A percentile compares a stretch with the other conserved stretches of the same genome.
Evolutionary conservation across 2,888 invertebrate species (phyloP).

Genomic region (Xanthia togata): DNA sequence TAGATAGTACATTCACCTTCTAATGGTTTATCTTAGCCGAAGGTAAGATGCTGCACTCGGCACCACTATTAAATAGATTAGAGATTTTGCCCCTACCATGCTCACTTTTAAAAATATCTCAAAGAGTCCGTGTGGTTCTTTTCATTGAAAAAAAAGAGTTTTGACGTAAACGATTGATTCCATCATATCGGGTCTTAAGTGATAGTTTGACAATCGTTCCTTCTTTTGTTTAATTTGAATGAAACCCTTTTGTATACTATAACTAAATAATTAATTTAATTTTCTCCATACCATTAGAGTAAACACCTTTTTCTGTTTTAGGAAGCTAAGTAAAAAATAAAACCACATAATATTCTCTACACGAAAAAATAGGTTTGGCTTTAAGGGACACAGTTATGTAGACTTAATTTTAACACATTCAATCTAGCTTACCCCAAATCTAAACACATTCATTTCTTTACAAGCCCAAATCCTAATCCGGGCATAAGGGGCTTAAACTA

Average conservation of each 20-base stretch:
- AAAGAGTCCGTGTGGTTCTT: background rate
- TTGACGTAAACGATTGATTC: background rate
- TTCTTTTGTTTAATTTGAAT: background rate
- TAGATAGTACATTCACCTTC: conserved; percentile 43
- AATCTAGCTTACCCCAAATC: conserved; percentile 7
- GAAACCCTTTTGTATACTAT: too few relatives aligned
- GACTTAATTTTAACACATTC: conserved; percentile 14
- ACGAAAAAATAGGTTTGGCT: background rate
- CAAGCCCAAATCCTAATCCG: conserved; percentile 13
- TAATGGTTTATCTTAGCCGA: conserved; percentile 54
- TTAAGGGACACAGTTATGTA: background rate
- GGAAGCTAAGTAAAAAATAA: too few relatives aligned
- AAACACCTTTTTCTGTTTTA: background rate
- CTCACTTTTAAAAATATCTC: background rate
- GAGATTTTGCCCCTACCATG: conserved; percentile 55
- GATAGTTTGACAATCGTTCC: too few relatives aligned
- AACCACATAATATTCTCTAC: too few relatives aligned
- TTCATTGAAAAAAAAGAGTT: background rate
- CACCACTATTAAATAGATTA: conserved; percentile 64
- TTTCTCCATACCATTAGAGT: too few relatives aligned
- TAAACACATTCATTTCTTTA: conserved; percentile 19
- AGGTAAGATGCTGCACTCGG: conserved; percentile 65
- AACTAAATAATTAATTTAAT: too few relatives aligned
- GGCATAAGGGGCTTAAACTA: conserved; percentile 43
- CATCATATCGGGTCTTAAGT: background rate